Conservation (phyloP, 2,113 vertebrate species). For the Caracal caracal region DNA sequence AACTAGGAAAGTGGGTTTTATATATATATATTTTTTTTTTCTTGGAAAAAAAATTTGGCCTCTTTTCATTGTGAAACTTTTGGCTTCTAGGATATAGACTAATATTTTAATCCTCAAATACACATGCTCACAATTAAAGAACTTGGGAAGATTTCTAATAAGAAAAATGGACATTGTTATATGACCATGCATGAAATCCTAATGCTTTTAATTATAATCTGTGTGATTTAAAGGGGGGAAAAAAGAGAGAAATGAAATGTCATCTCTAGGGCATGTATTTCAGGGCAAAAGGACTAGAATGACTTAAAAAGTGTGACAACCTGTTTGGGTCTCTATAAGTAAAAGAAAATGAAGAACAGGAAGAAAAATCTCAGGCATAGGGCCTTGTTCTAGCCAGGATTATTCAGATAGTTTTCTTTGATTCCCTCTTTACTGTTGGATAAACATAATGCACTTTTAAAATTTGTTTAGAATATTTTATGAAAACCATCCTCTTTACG, state of each 20-base stretch:
- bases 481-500: background rate
- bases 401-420: conserved; percentile 15
- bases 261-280: conserved; percentile 8
- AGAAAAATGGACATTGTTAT: conserved; percentile 30
- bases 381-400: background rate
- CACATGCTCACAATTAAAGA: background rate
- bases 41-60: conserved; percentile 35
- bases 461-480: conserved; percentile 45
- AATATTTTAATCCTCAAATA: conserved; percentile 41
- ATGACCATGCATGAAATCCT: conserved; percentile 19
- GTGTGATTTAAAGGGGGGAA: background rate
- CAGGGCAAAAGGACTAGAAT: background rate
- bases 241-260: background rate
- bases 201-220: conserved; percentile 16
- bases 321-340: background rate
- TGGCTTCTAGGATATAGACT: conserved; percentile 40
- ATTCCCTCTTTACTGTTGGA: background rate
- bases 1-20: background rate
- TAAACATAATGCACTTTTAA: background rate
- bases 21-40: too few species aligned
- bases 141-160: conserved; percentile 36
- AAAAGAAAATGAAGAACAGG: conserved; percentile 40
- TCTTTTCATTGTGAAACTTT: conserved; percentile 39
- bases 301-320: background rate
- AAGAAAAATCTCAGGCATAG: background rate